A percentile compares a stretch with the other conserved stretches of the same genome.
phyloP scores from a whole-genome alignment of 2,113 vertebrate genomes.

The Mesitornis unicolor region DNA sequence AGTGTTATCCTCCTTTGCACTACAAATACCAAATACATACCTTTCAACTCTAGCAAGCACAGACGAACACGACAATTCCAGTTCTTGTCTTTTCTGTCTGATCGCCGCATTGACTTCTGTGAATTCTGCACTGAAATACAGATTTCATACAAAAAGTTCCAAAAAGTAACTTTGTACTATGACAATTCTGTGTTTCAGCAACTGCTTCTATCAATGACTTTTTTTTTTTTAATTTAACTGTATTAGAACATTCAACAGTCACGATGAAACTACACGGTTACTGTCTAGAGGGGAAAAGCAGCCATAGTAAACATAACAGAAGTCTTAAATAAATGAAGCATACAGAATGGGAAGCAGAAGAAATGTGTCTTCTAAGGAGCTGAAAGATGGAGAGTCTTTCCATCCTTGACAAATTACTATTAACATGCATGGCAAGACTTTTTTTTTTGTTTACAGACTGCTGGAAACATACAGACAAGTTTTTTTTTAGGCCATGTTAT shows the following conservation, averaged over 20 bases:
- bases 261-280: background rate
- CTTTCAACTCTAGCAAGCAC: conserved; percentile 70
- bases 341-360: background rate
- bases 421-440: background rate
- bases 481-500: background rate
- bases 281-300: background rate
- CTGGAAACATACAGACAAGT: background rate
- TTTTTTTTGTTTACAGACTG: background rate
- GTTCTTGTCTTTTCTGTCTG: conserved; percentile 77
- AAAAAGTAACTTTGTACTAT: background rate
- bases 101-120: conserved; percentile 70
- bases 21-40: conserved; percentile 19
- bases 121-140: conserved; percentile 80
- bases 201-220: background rate
- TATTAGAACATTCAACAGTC: background rate
- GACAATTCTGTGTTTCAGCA: background rate
- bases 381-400: background rate
- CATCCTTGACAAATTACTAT: background rate
- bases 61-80: conserved; percentile 80
- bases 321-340: background rate
- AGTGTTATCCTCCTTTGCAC: background rate
- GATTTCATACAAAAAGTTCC: conserved; percentile 4
- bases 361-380: background rate
- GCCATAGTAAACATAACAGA: background rate
- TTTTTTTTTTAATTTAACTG: background rate